A percentile compares a stretch with the other conserved stretches of the same genome.
These are phyloP conservation scores for Drosophila infuscata DNA, from an alignment of 2,888 invertebrate species.

Conservation along the genomic window DNA sequence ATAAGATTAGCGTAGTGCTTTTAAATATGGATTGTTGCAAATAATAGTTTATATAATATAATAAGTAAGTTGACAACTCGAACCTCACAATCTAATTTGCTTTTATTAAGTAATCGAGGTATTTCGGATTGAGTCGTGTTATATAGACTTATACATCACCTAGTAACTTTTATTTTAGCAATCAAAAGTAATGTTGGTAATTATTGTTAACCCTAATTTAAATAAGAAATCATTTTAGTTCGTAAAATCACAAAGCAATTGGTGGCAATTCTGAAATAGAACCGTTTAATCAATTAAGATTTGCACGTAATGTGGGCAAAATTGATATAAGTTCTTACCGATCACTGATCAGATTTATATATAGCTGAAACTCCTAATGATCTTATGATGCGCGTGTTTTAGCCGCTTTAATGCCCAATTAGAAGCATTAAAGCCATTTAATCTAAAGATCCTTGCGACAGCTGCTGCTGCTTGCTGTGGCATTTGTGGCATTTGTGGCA, in stretches of 20 bases:
- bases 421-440: neutral
- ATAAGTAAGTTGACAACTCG: neutral
- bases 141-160: neutral
- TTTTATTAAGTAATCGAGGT: neutral
- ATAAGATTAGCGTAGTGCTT: neutral
- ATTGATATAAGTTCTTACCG: neutral
- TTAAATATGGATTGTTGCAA: neutral
- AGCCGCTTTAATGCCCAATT: neutral
- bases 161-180: neutral
- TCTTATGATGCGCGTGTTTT: neutral
- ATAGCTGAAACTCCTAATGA: neutral
- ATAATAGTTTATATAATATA: neutral
- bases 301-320: neutral
- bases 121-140: neutral
- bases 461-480: neutral
- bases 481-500: neutral
- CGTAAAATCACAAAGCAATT: neutral
- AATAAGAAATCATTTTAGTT: neutral
- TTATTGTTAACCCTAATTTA: neutral
- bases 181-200: neutral
- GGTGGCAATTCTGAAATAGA: neutral
- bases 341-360: neutral
- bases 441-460: constrained; percentile 8
- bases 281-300: neutral
- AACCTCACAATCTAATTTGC: neutral